phyloP scores from a whole-genome alignment of 2,797 vertebrate species.

The Premnoplex brunnescens region DNA sequence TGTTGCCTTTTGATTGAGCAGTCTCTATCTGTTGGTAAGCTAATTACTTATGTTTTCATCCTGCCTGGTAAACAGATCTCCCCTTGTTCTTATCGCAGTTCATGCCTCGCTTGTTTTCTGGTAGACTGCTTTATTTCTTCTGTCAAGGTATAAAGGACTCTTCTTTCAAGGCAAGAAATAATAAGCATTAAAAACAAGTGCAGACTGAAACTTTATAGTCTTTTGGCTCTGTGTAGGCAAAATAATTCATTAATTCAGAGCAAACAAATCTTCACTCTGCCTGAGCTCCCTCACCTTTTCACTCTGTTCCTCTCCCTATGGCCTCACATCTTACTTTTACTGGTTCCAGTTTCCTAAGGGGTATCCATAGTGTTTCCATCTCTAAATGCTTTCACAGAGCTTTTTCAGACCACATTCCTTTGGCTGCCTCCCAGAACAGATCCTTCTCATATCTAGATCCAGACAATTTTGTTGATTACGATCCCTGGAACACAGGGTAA shows the following conservation, averaged over 20 bases:
- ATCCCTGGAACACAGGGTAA: not conserved
- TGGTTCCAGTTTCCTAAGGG: not conserved
- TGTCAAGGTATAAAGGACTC: not conserved
- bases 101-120: not conserved
- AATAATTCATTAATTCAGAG: not conserved
- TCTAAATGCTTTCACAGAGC: not conserved
- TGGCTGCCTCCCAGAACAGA: not conserved
- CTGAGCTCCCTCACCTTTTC: not conserved
- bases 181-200: not conserved
- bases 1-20: not conserved
- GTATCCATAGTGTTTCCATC: not conserved
- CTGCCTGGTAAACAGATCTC: constrained; percentile 30
- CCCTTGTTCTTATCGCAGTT: not conserved
- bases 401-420: not conserved
- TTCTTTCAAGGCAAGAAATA: constrained; percentile 15
- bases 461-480: not conserved
- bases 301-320: not conserved
- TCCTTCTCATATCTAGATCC: not conserved
- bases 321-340: not conserved
- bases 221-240: not conserved
- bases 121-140: constrained; percentile 12
- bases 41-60: constrained; percentile 45
- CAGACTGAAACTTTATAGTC: constrained; percentile 4
- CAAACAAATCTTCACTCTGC: not conserved
- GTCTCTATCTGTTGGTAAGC: not conserved